These are phyloP conservation scores for Smittia aterrima DNA, from an alignment of 2,888 invertebrate genomes.

Conservation along the genomic window DNA sequence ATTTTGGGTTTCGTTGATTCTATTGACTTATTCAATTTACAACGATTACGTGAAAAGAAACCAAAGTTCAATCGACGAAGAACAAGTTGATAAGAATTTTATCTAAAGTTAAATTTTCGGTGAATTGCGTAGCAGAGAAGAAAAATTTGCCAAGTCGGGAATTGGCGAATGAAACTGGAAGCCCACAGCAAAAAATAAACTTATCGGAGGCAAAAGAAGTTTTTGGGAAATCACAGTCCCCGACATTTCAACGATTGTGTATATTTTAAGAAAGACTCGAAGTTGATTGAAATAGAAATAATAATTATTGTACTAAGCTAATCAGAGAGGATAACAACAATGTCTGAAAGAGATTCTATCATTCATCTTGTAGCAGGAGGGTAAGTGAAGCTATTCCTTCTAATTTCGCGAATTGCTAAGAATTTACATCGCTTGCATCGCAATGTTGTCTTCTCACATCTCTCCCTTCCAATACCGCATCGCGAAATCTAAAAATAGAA, in stretches of 20 bases:
- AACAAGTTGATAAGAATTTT: background rate
- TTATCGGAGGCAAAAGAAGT: no score
- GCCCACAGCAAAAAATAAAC: no score
- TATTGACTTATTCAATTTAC: no score
- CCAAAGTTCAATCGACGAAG: background rate
- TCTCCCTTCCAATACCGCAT: background rate
- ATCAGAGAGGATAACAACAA: constrained; percentile 47
- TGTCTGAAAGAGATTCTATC: constrained; percentile 81
- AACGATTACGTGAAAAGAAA: no score
- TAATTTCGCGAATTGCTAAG: background rate
- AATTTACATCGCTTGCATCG: background rate
- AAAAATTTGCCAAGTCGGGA: background rate
- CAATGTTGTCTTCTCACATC: background rate
- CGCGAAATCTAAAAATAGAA: constrained; percentile 24
- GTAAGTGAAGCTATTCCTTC: constrained; percentile 62
- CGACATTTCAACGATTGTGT: no score
- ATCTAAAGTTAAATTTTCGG: background rate
- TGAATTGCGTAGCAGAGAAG: background rate
- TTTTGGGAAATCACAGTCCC: no score
- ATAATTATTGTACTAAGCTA: no score
- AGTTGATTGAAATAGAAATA: no score
- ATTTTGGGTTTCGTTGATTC: no score
- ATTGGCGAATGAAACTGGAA: no score
- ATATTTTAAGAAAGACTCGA: no score
- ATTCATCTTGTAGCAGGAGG: constrained; percentile 95